phyloP scores from a whole-genome alignment of 2,113 vertebrate genomes.

The Odocoileus virginianus region DNA sequence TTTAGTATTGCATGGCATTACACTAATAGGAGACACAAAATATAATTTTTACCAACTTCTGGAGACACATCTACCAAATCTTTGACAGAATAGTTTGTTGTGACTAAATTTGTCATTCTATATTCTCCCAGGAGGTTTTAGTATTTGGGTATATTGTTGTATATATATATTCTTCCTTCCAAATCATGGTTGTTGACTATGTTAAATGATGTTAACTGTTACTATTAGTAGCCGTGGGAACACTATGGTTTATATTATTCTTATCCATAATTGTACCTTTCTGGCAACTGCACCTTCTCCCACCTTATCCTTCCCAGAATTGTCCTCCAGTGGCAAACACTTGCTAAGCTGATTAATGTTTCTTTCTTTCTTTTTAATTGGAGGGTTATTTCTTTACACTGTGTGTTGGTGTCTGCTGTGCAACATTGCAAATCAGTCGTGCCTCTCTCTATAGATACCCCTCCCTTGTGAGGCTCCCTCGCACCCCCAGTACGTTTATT shows the following conservation, averaged over 20 bases:
- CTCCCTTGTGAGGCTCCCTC: not conserved
- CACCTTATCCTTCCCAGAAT: not conserved
- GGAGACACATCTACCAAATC: not conserved
- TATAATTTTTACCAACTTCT: not conserved
- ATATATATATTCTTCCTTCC: not conserved
- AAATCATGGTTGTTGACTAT: not conserved
- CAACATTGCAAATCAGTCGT: not conserved
- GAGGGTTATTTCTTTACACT: not conserved
- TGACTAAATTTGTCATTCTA: not conserved
- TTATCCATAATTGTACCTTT: not conserved
- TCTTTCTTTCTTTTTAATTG: not conserved
- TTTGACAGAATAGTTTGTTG: not conserved
- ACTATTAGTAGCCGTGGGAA: not conserved
- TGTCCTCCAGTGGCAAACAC: not conserved
- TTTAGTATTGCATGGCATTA: not conserved
- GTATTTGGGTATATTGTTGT: not conserved
- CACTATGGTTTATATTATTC: not conserved
- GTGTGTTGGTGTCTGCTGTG: not conserved
- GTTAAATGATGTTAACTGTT: not conserved
- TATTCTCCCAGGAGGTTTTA: not conserved
- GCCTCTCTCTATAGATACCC: not conserved
- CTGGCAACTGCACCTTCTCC: not conserved
- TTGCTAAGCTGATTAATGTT: not conserved
- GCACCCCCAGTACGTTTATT: not conserved
- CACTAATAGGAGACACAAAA: not conserved